Base-by-base conservation (phyloP, 2,797 vertebrate genomes). In the Dipus sagitta region DNA sequence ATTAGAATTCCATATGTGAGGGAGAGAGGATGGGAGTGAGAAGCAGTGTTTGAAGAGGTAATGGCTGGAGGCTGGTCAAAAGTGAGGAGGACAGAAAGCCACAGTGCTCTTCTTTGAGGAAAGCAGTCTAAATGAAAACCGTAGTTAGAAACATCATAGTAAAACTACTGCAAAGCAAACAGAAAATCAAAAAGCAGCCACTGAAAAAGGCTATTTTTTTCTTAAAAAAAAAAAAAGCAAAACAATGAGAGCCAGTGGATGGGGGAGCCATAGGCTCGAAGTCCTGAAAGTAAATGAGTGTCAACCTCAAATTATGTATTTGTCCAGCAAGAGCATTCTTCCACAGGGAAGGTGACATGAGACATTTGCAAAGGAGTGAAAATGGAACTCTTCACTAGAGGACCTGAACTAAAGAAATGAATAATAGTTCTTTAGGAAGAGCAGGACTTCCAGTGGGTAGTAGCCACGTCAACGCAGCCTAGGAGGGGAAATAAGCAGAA, bases 131-230 rank as follows among this genome's bases (percentile, higher is more conserved):
- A 70, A 47, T 52, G 76, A 70, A 88, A 94, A 75, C 4, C 11
- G 94, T 17, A 60, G 9, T 13, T 38, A n/a, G n/a, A 81, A 2
- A 18, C 26, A n/a, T n/a, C 34, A 21, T 32, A 38, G 26, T 75
- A 78, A 88, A 90, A 86, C 42, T 65, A 17, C 30, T 58, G 54
- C 38, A 88, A 81, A 82, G 52, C 71, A 70, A 92, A 85, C 28
- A 92, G 79, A 75, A 85, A 77, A 52, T 82, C 60, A 54, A 64
- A 75, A 86, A 88, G 68, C 38, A 74, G 34, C 6, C 24, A 2
- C 42, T n/a, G 47, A 10, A 38, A 30, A 92, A 58, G 72, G 34
- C 8, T 9, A 0, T 75, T 60, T 74, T 90, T 79, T 21, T 58
- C 30, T 86, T 70, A 42, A 64, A 76, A 93, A 21, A 32, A 75